Conservation (phyloP, 2,888 invertebrate species). For the Xiphydria camelus region DNA sequence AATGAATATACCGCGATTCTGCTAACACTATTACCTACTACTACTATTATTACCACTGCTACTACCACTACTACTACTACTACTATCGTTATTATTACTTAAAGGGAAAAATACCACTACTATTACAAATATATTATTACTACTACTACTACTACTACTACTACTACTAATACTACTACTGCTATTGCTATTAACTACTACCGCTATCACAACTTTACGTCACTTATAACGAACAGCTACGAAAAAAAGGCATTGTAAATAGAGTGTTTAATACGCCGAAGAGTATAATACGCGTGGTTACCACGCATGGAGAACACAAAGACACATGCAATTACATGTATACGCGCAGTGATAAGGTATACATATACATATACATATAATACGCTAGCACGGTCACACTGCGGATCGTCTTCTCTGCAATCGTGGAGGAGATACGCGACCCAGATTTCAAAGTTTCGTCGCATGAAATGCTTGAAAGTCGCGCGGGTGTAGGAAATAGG, state of each 20-base stretch:
- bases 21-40: conserved; percentile 6
- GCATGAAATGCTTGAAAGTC: too few species aligned
- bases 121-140: conserved; percentile 26
- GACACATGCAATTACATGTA: too few species aligned
- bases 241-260: conserved; percentile 14
- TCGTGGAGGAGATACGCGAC: too few species aligned
- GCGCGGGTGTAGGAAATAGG: too few species aligned
- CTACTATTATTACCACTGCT: conserved; percentile 18
- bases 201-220: conserved; percentile 5
- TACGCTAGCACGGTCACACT: too few species aligned
- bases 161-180: conserved; percentile 31
- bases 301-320: too few species aligned
- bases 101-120: conserved; percentile 12
- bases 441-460: too few species aligned
- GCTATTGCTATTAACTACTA: conserved; percentile 28
- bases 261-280: too few species aligned
- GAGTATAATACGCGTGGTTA: too few species aligned
- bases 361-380: conserved; percentile 19
- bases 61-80: conserved; percentile 16
- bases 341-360: conserved; percentile 10
- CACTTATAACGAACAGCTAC: neutral
- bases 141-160: conserved; percentile 36
- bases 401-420: too few species aligned
- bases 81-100: conserved; percentile 9
- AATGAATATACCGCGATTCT: neutral